A percentile compares a stretch with the other conserved stretches of the same genome.
Evolutionary conservation across 1,140 invertebrate species (phyloP).

Genomic region (Drosophila prosaltans): DNA sequence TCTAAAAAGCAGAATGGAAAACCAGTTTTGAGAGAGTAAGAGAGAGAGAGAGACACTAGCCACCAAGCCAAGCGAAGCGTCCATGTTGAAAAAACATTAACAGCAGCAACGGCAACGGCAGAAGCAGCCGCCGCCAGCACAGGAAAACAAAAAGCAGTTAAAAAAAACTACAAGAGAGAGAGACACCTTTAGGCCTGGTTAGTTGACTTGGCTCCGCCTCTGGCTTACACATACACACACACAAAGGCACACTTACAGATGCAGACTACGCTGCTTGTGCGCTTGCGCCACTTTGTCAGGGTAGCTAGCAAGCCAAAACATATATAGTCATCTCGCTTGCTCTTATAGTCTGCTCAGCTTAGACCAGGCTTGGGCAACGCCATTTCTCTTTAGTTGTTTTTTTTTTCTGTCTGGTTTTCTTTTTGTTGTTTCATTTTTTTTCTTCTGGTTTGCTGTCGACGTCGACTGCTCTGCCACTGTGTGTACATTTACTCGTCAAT

Average conservation of each 20-base stretch:
- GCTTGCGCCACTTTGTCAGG: slow-evolving; percentile 57
- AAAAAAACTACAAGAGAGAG: slow-evolving; percentile 47
- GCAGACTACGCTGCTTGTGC: slow-evolving; percentile 23
- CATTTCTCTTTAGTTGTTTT: slow-evolving; percentile 62
- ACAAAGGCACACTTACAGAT: background rate
- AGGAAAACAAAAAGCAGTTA: slow-evolving; percentile 33
- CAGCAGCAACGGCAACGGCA: too few species aligned
- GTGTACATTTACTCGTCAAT: slow-evolving; percentile 39
- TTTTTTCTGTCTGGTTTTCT: background rate
- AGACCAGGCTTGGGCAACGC: slow-evolving; percentile 40
- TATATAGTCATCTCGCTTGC: slow-evolving; percentile 53
- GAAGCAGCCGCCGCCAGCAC: too few species aligned
- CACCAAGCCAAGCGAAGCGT: slow-evolving; percentile 47
- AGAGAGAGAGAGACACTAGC: too few species aligned
- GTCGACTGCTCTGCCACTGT: slow-evolving; percentile 45
- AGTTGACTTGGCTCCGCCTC: slow-evolving; percentile 57
- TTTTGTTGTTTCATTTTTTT: slow-evolving; percentile 14
- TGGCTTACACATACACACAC: slow-evolving; percentile 33
- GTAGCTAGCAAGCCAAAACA: slow-evolving; percentile 42
- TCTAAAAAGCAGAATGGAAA: slow-evolving; percentile 62
- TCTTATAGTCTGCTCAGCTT: background rate
- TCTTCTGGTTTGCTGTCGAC: slow-evolving; percentile 23
- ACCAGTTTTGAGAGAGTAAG: slow-evolving; percentile 49
- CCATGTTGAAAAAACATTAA: slow-evolving; percentile 65
- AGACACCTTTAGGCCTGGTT: slow-evolving; percentile 44